These are phyloP conservation scores for Drosophila kuntzei DNA, from an alignment of 2,888 invertebrate species.

Conservation along the genomic window DNA sequence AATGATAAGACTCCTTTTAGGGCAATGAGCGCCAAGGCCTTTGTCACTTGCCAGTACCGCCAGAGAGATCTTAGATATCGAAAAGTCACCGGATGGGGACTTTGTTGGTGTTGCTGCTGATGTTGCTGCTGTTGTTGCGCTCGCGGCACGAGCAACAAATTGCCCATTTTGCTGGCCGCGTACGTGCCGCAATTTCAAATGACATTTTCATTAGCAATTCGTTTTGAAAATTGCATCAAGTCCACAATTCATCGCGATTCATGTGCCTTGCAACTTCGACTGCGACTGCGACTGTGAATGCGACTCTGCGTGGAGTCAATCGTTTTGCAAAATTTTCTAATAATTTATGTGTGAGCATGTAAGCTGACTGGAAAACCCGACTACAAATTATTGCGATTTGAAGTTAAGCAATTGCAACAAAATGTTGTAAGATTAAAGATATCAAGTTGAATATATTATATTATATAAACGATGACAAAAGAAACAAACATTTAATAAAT, in stretches of 20 bases:
- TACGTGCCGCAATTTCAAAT: constrained; percentile 78
- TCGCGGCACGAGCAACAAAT: constrained; percentile 77
- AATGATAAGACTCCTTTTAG: constrained; percentile 67
- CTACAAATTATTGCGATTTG: constrained; percentile 49
- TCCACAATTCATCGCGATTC: constrained; percentile 63
- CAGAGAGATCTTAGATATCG: constrained; percentile 56
- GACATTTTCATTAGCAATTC: constrained; percentile 82
- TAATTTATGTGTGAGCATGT: constrained; percentile 58
- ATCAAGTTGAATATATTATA: constrained; percentile 5
- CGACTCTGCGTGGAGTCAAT: constrained; percentile 63
- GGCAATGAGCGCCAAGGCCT: constrained; percentile 56
- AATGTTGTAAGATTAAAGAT: constrained; percentile 33
- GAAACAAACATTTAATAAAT: background rate
- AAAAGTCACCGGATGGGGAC: constrained; percentile 20
- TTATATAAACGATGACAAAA: constrained; percentile 10
- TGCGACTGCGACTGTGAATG: constrained; percentile 25
- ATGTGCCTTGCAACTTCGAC: constrained; percentile 40
- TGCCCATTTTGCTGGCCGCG: constrained; percentile 76
- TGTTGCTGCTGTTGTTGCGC: constrained; percentile 38
- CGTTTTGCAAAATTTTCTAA: constrained; percentile 56
- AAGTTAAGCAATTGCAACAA: constrained; percentile 42
- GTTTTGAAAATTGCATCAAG: constrained; percentile 77
- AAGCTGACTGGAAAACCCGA: constrained; percentile 25
- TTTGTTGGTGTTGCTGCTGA: constrained; percentile 11
- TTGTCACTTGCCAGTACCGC: constrained; percentile 56